Conservation (phyloP, 1,140 invertebrate species). For the Drosophila oshimai region DNA sequence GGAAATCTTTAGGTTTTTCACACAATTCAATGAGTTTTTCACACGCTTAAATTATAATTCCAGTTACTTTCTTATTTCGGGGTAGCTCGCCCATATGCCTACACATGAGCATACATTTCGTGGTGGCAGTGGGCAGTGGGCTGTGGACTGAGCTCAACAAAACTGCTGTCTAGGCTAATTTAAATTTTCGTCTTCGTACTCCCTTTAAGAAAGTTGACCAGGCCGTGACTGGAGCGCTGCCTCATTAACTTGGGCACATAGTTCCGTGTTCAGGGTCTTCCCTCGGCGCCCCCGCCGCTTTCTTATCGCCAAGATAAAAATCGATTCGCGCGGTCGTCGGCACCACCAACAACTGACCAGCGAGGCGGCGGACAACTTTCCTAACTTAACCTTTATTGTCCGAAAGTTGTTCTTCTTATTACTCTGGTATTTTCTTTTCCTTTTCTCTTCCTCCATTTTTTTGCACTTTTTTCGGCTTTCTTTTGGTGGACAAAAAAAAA, state of each 20-base stretch:
- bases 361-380: constrained; percentile 61
- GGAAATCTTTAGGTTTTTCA: constrained; percentile 64
- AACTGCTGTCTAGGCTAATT: constrained; percentile 63
- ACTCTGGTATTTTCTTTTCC: constrained; percentile 39
- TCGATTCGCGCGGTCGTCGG: constrained; percentile 76
- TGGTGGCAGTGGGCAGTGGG: background rate
- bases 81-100: constrained; percentile 30
- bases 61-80: constrained; percentile 63
- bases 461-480: constrained; percentile 43
- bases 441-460: constrained; percentile 45
- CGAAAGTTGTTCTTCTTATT: constrained; percentile 80
- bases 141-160: constrained; percentile 17
- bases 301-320: constrained; percentile 66
- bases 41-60: constrained; percentile 80
- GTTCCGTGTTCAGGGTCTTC: constrained; percentile 17
- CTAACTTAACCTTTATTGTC: constrained; percentile 81
- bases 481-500: constrained; percentile 17
- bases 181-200: constrained; percentile 60
- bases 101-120: constrained; percentile 72
- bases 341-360: constrained; percentile 57
- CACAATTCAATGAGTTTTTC: constrained; percentile 77
- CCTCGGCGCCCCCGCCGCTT: background rate
- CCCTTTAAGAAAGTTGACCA: constrained; percentile 73
- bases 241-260: constrained; percentile 78
- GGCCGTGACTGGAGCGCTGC: constrained; percentile 66